Percentiles rank a stretch among this genome's conserved stretches.
phyloP scores from a whole-genome alignment of 2,113 vertebrate genomes.

The Chloropsis cyanopogon region DNA sequence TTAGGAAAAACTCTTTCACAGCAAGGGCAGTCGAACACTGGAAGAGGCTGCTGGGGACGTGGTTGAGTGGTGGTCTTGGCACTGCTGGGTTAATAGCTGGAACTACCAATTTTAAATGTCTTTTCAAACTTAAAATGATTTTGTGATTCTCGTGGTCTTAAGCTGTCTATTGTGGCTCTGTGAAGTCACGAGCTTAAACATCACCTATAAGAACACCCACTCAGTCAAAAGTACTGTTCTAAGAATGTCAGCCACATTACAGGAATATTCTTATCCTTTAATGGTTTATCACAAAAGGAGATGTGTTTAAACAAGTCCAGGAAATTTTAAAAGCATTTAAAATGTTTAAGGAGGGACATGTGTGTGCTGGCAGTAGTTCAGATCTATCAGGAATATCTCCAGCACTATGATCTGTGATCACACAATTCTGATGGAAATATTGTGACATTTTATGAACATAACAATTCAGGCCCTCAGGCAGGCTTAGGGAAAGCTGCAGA shows the following conservation, averaged over 20 bases:
- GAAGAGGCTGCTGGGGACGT: background rate
- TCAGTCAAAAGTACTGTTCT: background rate
- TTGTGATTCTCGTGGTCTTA: background rate
- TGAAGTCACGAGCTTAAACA: background rate
- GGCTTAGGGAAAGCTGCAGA: background rate
- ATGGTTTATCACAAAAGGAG: background rate
- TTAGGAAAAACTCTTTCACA: background rate
- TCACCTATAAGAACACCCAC: background rate
- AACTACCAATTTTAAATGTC: background rate
- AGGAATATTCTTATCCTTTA: background rate
- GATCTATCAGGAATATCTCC: background rate
- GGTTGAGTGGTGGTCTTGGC: background rate
- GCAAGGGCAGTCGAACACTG: background rate
- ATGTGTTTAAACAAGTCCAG: background rate
- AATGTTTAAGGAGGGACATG: background rate
- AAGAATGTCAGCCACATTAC: background rate
- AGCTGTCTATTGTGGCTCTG: fast-evolving
- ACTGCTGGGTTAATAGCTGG: background rate
- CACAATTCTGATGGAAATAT: background rate
- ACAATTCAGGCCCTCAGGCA: background rate
- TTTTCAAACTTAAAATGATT: background rate
- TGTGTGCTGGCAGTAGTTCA: background rate
- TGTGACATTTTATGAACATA: background rate
- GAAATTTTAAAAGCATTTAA: background rate
- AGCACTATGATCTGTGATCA: background rate